phyloP scores from a whole-genome alignment of 1,140 invertebrate genomes.

The Pseudomyrmex cubaensis region DNA sequence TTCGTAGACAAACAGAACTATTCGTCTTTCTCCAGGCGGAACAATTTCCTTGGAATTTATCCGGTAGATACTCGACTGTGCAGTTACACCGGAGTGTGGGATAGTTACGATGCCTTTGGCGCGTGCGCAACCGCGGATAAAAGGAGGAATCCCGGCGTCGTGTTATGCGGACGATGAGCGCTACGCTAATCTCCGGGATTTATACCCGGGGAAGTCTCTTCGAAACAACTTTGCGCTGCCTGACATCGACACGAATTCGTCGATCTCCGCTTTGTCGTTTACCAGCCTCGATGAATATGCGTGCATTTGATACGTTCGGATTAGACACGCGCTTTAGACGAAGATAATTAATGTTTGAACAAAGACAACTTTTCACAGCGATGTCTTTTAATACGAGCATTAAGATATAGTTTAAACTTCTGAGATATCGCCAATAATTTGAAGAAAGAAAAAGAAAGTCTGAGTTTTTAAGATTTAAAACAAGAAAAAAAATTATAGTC shows the following conservation, averaged over 20 bases:
- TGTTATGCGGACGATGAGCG: slow-evolving; percentile 41
- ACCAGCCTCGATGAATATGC: neutral
- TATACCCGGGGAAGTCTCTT: neutral
- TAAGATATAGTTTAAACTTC: no score
- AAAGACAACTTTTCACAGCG: no score
- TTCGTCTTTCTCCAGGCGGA: slow-evolving; percentile 71
- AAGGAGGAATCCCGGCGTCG: slow-evolving; percentile 27
- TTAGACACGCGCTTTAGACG: no score
- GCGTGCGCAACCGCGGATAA: slow-evolving; percentile 32
- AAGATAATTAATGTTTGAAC: no score
- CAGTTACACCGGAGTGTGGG: neutral
- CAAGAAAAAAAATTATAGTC: no score
- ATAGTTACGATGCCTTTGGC: slow-evolving; percentile 18
- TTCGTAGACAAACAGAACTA: slow-evolving; percentile 70
- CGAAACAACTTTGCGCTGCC: neutral
- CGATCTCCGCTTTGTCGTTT: neutral
- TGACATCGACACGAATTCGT: slow-evolving; percentile 55
- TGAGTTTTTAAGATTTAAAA: no score
- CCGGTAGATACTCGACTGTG: slow-evolving; percentile 22
- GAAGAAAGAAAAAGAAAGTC: no score
- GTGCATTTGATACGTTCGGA: neutral
- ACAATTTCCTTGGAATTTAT: slow-evolving; percentile 71
- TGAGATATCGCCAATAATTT: no score
- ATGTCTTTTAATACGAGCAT: no score
- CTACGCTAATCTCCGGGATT: slow-evolving; percentile 63